phyloP scores from a whole-genome alignment of 2,797 vertebrate species.

The Sebastes hubbsi region DNA sequence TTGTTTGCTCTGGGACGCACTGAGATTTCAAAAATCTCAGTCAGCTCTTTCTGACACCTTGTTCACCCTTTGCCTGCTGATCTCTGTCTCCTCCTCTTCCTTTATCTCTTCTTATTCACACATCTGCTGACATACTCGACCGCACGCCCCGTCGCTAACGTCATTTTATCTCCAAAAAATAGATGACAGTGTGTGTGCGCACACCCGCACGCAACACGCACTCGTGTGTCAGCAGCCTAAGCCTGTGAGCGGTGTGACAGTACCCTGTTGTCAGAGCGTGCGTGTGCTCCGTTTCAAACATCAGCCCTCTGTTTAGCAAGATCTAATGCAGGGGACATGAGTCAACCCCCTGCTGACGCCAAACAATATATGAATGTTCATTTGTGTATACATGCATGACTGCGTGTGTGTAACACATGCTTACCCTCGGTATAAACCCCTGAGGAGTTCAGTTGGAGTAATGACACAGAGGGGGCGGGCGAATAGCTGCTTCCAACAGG shows the following conservation, averaged over 20 bases:
- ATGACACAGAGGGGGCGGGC: constrained; percentile 45
- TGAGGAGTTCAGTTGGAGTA: constrained; percentile 40
- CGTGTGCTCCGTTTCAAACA: constrained; percentile 42
- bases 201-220: neutral
- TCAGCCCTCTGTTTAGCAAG: constrained; percentile 44
- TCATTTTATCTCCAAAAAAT: constrained; percentile 67
- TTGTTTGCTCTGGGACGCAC: neutral
- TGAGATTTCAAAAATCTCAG: neutral
- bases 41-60: constrained; percentile 20
- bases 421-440: constrained; percentile 43
- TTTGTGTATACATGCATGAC: constrained; percentile 27
- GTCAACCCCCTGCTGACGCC: constrained; percentile 37
- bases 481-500: constrained; percentile 52
- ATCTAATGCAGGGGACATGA: constrained; percentile 59
- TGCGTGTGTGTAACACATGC: constrained; percentile 3
- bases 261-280: constrained; percentile 53
- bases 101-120: constrained; percentile 36
- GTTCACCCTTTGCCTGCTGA: constrained; percentile 21
- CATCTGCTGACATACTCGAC: constrained; percentile 55
- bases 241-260: constrained; percentile 56
- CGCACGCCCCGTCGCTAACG: constrained; percentile 42
- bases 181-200: constrained; percentile 54
- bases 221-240: constrained; percentile 48
- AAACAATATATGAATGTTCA: constrained; percentile 34
- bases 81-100: constrained; percentile 19